Evolutionary conservation across 1,140 invertebrate species (phyloP).

Genomic region (Latrodectus geometricus): DNA sequence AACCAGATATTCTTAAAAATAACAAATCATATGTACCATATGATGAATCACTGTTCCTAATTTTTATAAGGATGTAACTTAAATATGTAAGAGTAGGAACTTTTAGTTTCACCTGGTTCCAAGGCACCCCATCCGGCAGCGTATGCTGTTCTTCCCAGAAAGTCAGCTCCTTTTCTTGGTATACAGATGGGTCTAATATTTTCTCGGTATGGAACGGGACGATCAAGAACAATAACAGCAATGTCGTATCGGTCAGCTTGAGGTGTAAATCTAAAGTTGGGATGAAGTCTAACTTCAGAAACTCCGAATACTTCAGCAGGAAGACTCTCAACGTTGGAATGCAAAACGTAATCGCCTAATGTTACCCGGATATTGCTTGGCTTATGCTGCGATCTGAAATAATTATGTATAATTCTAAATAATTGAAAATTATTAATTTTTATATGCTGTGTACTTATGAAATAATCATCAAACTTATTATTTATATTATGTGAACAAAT

Average conservation of each 20-base stretch:
- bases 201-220: slow-evolving; percentile 89
- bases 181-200: slow-evolving; percentile 94
- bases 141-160: slow-evolving; percentile 90
- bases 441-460: too few relatives aligned
- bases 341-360: slow-evolving; percentile 92
- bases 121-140: slow-evolving; percentile 94
- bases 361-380: slow-evolving; percentile 89
- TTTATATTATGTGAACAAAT: too few relatives aligned
- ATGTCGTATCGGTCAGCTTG: slow-evolving; percentile 88
- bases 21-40: too few relatives aligned
- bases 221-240: slow-evolving; percentile 87
- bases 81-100: too few relatives aligned
- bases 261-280: slow-evolving; percentile 94
- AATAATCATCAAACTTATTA: too few relatives aligned
- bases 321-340: slow-evolving; percentile 88
- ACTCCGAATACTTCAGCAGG: slow-evolving; percentile 92
- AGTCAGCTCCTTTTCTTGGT: slow-evolving; percentile 89
- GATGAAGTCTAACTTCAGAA: slow-evolving; percentile 88
- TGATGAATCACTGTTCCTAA: too few relatives aligned
- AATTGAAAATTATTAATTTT: too few relatives aligned
- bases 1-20: too few relatives aligned
- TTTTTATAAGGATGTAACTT: too few relatives aligned
- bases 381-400: slow-evolving; percentile 77
- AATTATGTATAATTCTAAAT: too few relatives aligned
- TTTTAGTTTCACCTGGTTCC: slow-evolving; percentile 73